These are phyloP conservation scores for Imbricaverruca yamaguchii DNA, from an alignment of 2,888 invertebrate species.

Conservation along the genomic window DNA sequence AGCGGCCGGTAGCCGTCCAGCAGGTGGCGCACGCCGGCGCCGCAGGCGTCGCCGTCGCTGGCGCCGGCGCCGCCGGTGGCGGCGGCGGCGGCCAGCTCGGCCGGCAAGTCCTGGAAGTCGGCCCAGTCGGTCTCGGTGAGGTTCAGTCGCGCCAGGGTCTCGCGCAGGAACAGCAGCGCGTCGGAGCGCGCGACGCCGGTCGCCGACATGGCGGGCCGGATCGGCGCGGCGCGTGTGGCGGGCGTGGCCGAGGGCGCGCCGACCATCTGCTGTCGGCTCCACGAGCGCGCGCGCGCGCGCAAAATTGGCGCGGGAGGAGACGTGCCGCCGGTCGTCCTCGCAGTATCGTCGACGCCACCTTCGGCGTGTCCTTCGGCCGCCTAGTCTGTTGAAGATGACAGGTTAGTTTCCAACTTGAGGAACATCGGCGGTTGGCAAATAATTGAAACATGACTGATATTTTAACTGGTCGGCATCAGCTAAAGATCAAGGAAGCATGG, in stretches of 20 bases:
- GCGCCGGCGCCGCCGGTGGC: not conserved
- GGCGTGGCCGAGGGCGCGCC: not conserved
- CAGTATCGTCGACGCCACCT: too few relatives aligned
- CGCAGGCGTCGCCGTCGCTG: constrained; percentile 40
- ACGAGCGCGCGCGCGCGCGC: too few relatives aligned
- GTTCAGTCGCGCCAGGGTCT: not conserved
- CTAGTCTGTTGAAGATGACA: too few relatives aligned
- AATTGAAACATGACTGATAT: too few relatives aligned
- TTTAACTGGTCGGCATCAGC: too few relatives aligned
- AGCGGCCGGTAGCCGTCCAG: constrained; percentile 58
- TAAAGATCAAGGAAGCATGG: too few relatives aligned
- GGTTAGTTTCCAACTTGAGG: too few relatives aligned
- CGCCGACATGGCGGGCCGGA: not conserved
- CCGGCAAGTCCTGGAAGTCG: not conserved
- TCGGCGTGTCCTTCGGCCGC: too few relatives aligned
- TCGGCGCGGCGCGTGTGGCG: not conserved
- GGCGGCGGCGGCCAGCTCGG: not conserved
- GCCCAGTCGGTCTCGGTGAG: not conserved
- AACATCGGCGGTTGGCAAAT: too few relatives aligned
- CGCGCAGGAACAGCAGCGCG: not conserved
- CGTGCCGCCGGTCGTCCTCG: not conserved
- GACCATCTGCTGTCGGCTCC: not conserved
- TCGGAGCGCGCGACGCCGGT: not conserved
- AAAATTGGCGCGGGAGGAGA: not conserved
- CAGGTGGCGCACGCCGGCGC: constrained; percentile 53